Conservation (phyloP, 2,113 vertebrate genomes). For the Excalfactoria chinensis region DNA sequence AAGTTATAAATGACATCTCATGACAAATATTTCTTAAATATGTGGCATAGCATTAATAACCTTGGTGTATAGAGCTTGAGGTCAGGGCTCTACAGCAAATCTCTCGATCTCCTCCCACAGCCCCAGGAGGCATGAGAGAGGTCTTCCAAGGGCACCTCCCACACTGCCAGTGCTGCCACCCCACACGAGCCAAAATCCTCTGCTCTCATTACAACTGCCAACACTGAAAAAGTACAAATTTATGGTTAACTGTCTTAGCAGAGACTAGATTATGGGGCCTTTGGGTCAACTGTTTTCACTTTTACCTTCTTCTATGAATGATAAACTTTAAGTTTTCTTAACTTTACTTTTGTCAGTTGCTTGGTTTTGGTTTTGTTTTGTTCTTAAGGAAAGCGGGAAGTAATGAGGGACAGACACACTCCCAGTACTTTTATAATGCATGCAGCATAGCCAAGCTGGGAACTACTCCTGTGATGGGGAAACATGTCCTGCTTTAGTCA, state of each 20-base stretch:
- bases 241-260: not conserved
- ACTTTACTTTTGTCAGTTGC: not conserved
- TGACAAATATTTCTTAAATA: not conserved
- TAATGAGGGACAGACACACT: not conserved
- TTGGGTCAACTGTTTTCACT: not conserved
- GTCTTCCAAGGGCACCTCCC: accelerated
- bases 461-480: not conserved
- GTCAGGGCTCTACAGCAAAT: not conserved
- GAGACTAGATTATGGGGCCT: not conserved
- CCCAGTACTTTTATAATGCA: accelerated
- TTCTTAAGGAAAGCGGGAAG: not conserved
- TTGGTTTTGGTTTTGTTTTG: not conserved
- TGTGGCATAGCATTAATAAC: not conserved
- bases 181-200: accelerated
- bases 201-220: not conserved
- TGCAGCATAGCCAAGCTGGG: not conserved
- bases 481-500: constrained; percentile 55
- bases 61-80: not conserved
- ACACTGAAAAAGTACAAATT: not conserved
- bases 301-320: constrained; percentile 6
- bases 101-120: not conserved
- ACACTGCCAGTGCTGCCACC: accelerated
- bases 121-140: not conserved
- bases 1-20: not conserved
- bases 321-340: not conserved